Evolutionary conservation across 2,113 vertebrate genomes (phyloP), one percentile per base, ranked within the genome.

Genomic region (Regulus satrapa): DNA sequence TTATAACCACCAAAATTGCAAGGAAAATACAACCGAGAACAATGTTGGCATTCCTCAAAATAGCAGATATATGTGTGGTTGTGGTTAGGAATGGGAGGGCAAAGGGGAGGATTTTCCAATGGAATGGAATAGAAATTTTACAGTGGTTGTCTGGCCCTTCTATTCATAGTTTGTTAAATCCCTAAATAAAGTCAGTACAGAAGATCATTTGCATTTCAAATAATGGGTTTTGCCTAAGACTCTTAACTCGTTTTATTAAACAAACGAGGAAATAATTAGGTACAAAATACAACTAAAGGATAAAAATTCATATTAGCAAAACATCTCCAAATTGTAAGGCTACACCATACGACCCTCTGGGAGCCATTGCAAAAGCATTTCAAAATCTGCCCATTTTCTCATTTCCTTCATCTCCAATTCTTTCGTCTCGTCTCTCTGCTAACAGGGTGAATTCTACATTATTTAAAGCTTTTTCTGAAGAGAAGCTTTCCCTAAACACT

Each of bases 1-100:
- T 95, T 96, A 93, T 85, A 94, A 89, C 69, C 92, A 93, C 89
- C 48, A 94, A 95, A 95, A 95, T 0, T 85, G 92, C 81, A 92
- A 88, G 85, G 67, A 95, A 95, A 96, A 89, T 91, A 91, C 84
- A 85, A 82, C 38, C 0, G 10, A 96, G 89, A 96, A 96, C 87
- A 95, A 95, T 93, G 81, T 56, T 94, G 93, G 94, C 93, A 80
- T 96, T 96, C 93, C 96, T 95, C 92, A 94, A 93, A 97, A 94
- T 85, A 93, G 92, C 81, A 94, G 67, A 96, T 94, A 48, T 66
- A 85, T 77, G 71, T 74, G 85, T 94, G 88, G 74, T 40, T 96
- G 95, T 88, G 93, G 94, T 83, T 73, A 63, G 40, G 63, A 85
- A 58, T 58, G 45, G 67, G 73, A 91, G 45, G 80, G 66, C 75